Evolutionary conservation across 1,140 invertebrate genomes (phyloP), one percentile per base, ranked within the genome.

Genomic region (Brachionus rubens): DNA sequence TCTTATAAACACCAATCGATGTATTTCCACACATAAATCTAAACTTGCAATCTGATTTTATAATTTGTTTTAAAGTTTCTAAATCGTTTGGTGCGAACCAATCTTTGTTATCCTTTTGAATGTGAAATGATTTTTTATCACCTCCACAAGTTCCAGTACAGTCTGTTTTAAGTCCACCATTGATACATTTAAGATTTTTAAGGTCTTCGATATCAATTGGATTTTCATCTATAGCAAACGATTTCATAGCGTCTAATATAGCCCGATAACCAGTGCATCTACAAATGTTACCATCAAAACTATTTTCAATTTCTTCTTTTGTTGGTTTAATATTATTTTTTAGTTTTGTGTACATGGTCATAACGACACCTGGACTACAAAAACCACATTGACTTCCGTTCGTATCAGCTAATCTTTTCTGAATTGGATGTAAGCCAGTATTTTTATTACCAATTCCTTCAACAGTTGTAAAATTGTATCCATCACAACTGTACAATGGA

Each of bases 381-480:
- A 83, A 85, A 26, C 84, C 84, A 79, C 84, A 85, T 77, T 85
- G 84, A 12, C 82, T 81, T 1, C 83, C 84, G 76, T 83, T 81
- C 4, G 79, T 79, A 26, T 80, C 80, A 81, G 80, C 81, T 77
- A 80, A 80, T 80, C 81, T 81, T 82, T 77, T 81, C 81, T 82
- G 83, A 82, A 59, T 56, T 19, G 48, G 48, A 46, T 76, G 28
- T 5, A 59, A 56, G 26, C 33, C 30, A 9, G n/a, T 41, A 33
- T 24, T 48, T 19, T 41, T 48, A 12, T 48, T 40, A 10, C 68
- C 68, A 4, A 72, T 9, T 19, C 68, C 91, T 83, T 93, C 91
- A 9, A 91, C 85, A 0, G 91, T 93, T 1, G 88, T 89, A 46
- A 94, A 89, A 54, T 89, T 87, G 89, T 90, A 91, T 36, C 89